A percentile compares a stretch with the other conserved stretches of the same genome.
Conservation (phyloP, 1,140 invertebrate genomes). For the Pogonomyrmex barbatus region DNA sequence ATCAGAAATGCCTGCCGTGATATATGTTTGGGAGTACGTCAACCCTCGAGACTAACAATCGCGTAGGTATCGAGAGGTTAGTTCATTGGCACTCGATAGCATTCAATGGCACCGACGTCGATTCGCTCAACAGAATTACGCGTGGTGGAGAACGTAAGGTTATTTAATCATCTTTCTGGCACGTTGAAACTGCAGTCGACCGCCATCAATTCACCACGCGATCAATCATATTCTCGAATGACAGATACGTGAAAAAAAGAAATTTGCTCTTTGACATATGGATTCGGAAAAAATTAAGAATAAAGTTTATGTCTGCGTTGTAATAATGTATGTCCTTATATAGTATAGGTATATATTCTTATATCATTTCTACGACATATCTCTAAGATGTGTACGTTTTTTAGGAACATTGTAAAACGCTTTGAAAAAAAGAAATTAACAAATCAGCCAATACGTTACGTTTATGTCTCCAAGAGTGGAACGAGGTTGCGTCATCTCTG, state of each 20-base stretch:
- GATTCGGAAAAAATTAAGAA: not conserved
- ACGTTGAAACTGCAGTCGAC: constrained; percentile 47
- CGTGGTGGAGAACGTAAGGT: constrained; percentile 16
- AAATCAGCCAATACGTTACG: not conserved
- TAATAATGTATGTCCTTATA: not conserved
- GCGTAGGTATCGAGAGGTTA: constrained; percentile 52
- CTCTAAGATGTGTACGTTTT: not conserved
- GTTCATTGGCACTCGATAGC: constrained; percentile 65
- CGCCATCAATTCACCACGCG: constrained; percentile 35
- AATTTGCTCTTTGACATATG: not conserved
- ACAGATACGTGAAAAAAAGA: not conserved
- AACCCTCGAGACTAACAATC: not conserved
- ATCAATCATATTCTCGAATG: constrained; percentile 24
- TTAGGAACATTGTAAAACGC: not conserved
- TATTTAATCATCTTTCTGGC: constrained; percentile 59
- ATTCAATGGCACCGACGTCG: constrained; percentile 46
- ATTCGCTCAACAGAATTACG: constrained; percentile 46
- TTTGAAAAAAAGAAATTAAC: not conserved
- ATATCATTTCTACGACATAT: not conserved
- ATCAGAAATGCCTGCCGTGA: not conserved
- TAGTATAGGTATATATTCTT: not conserved
- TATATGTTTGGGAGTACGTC: constrained; percentile 6
- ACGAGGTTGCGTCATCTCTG: constrained; percentile 20
- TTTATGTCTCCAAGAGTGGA: not conserved
- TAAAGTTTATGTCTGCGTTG: not conserved